These are phyloP conservation scores for Caranx ignobilis DNA, from an alignment of 2,113 vertebrate genomes.

Conservation along the genomic window DNA sequence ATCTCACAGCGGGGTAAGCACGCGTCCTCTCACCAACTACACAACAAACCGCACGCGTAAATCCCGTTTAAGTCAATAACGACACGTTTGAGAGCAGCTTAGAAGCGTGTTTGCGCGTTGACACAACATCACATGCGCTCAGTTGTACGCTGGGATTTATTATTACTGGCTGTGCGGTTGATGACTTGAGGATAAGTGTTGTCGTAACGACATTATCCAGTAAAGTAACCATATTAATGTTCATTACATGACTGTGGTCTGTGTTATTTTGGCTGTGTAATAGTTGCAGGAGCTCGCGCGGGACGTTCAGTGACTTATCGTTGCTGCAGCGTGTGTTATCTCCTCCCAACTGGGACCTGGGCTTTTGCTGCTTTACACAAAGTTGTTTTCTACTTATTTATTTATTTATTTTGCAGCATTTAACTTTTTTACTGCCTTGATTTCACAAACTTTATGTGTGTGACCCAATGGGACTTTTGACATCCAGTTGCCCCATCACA, in stretches of 20 bases:
- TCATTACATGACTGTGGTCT: not conserved
- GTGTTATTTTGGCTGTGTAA: not conserved
- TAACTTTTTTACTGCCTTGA: not conserved
- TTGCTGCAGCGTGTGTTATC: not conserved
- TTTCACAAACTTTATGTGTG: not conserved
- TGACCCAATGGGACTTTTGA: not conserved
- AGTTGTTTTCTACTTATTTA: too few relatives aligned
- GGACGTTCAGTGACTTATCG: constrained; percentile 2
- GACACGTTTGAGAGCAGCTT: too few relatives aligned
- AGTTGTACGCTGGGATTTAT: not conserved
- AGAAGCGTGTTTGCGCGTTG: not conserved
- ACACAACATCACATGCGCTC: constrained; percentile 19
- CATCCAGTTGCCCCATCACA: not conserved
- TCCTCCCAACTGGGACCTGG: not conserved
- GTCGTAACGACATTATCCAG: fast-evolving
- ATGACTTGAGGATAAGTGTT: not conserved
- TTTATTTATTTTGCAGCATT: not conserved
- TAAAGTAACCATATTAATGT: not conserved
- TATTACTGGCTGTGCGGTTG: not conserved
- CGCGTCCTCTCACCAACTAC: not conserved
- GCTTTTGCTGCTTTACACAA: not conserved
- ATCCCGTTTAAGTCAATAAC: not conserved
- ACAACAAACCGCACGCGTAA: not conserved
- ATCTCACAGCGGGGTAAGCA: constrained; percentile 58
- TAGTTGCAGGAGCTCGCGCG: not conserved